Evolutionary conservation across 2,888 invertebrate genomes (phyloP).

Genomic region (Macrophya alboannulata): DNA sequence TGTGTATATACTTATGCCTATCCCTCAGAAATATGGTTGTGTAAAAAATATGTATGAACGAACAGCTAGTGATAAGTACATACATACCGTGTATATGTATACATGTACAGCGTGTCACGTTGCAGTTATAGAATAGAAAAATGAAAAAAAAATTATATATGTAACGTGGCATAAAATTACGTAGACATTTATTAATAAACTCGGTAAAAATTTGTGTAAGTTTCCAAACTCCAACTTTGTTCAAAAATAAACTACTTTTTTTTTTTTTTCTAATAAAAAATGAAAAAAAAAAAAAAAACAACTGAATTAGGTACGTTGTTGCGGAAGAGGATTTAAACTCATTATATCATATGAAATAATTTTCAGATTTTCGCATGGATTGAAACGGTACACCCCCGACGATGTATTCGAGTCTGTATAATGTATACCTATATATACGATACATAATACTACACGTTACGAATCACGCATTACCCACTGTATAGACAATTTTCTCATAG

Average conservation of each 20-base stretch:
- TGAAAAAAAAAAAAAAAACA: too few species aligned
- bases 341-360: neutral
- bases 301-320: too few species aligned
- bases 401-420: neutral
- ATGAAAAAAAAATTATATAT: neutral
- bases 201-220: neutral
- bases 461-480: neutral
- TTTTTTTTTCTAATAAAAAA: too few species aligned
- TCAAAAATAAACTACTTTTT: too few species aligned
- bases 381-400: slow-evolving; percentile 13
- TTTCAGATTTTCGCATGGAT: neutral
- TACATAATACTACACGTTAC: neutral
- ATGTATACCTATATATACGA: neutral
- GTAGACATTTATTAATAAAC: neutral
- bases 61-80: neutral
- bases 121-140: neutral
- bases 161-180: too few species aligned
- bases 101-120: neutral
- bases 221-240: too few species aligned
- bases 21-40: neutral
- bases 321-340: neutral
- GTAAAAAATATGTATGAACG: slow-evolving; percentile 19
- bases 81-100: neutral
- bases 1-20: neutral
- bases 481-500: slow-evolving; percentile 2